Base-by-base conservation (phyloP, 2,797 vertebrate species). In the Thunnus albacares region DNA sequence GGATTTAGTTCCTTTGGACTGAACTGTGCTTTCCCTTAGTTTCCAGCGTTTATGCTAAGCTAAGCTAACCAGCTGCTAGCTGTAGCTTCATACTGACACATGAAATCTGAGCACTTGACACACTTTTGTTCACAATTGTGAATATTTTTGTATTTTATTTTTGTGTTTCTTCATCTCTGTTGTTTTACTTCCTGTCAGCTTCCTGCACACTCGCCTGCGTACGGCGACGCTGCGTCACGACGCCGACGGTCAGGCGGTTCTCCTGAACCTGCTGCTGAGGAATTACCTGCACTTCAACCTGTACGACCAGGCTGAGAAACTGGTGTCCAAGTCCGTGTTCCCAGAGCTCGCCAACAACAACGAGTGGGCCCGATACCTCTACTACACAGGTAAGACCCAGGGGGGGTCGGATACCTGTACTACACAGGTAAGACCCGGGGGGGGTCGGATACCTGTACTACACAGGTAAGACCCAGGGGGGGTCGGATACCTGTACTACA, bases 321-420 rank as follows among this genome's bases (percentile, higher is more conserved):
- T 99, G 3, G 97, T 98, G 76, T 99, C 98, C 88, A 99, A 99
- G 66, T 98, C 98, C 0, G 96, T 99, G 82, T 99, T 99, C 71
- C 98, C 98, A 0, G 98, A 99, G 85, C 98, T 97, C 60, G 98
- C 98, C 91, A 99, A 97, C 93, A 99, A 99, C 95, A 99, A 99
- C 0, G 98, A 99, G 94, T 99, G 98, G 98, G 98, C 98, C 61
- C 91, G 98, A 14, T 98, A 99, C 89, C 97, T 99, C 60, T 99
- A 99, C 89, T 99, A 99, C 90, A 98, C 98, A 78, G 98, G 97
- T 97, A 81, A 95, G 94, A 9, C 5, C 15, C 11, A 5, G 55
- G 12, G 12, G 55, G 24, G 24, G 52, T 51, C 47, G 20, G 47
- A 51, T 18, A 1, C 10, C 49, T 4, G 33, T 0, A 13, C 3